Conservation (phyloP, 2,888 invertebrate genomes). For the Mythimna vitellina region DNA sequence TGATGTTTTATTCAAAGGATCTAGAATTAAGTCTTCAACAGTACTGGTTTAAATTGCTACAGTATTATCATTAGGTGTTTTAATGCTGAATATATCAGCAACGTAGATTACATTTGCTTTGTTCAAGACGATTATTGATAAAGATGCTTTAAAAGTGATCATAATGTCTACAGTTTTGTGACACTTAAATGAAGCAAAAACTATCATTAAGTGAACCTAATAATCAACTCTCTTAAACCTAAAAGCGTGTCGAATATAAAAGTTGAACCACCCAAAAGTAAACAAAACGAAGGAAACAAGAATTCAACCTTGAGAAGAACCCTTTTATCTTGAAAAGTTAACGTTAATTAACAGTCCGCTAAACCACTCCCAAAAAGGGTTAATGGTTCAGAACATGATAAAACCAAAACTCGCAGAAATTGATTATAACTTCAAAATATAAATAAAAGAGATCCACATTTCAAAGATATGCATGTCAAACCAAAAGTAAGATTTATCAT, state of each 20-base stretch:
- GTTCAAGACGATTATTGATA: not conserved
- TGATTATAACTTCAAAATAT: constrained; percentile 61
- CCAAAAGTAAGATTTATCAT: constrained; percentile 69
- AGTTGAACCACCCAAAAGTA: constrained; percentile 2
- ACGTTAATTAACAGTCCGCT: constrained; percentile 54
- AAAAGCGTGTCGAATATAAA: not conserved
- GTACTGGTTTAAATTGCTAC: constrained; percentile 15
- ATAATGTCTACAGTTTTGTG: not conserved
- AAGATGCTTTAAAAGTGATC: not conserved
- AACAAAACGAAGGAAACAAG: constrained; percentile 29
- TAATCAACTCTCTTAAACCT: not conserved
- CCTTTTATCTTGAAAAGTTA: constrained; percentile 37
- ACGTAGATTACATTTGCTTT: not conserved
- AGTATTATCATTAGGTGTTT: not conserved
- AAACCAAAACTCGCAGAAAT: constrained; percentile 52
- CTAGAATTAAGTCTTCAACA: constrained; percentile 22
- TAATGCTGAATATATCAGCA: not conserved
- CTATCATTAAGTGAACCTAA: not conserved
- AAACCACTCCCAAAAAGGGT: constrained; percentile 51
- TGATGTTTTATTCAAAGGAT: constrained; percentile 49
- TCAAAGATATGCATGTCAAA: constrained; percentile 57
- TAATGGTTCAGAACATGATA: constrained; percentile 49
- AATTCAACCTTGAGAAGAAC: constrained; percentile 10
- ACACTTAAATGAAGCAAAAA: not conserved
- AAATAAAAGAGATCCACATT: constrained; percentile 48